Base-by-base conservation (phyloP, 2,113 vertebrate genomes). In the Xerus inauris region DNA sequence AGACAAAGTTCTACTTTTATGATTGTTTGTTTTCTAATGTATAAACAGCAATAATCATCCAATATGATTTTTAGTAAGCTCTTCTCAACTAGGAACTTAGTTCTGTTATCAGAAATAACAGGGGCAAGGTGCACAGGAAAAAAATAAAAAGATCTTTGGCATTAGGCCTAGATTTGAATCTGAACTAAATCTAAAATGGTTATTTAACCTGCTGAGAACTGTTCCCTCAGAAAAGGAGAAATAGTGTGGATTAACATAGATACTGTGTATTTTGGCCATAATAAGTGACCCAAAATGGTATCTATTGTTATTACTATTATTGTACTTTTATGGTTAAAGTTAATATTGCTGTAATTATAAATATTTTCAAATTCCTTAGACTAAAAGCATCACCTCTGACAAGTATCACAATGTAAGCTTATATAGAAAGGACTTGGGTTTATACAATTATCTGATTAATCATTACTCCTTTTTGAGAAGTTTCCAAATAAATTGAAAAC, bases 401-500 rank as follows among this genome's bases (percentile, higher is more conserved):
- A 90, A 69, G 75, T 72, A 42, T 40, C 40, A 84, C 22, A 87
- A 82, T 79, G 49, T 71, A 64, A 82, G 16, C 32, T 77, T 85
- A 77, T 11, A 17, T 42, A 75, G 32, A 71, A 95, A 83, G 54
- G 26, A 84, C 65, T 64, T 38, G 65, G 30, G 9, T n/a, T 89
- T 79, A 89, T 13, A 72, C 14, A 82, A 62, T 83, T 16, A 80
- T 40, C 14, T 77, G 17, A 67, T 83, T 76, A 35, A 47, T 59
- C 62, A 75, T 57, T 82, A 72, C 1, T 54, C n/a, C 59, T 6
- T 92, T 96, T 84, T 17, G 26, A 84, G 81, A 95, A 73, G 10
- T 89, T 90, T 92, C 81, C 92, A 89, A 87, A 87, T 69, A 86
- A 64, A 65, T 17, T 86, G 42, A 86, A 96, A 81, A 47, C 20